These are phyloP conservation scores for Archips crataeganus DNA, from an alignment of 2,888 invertebrate species.

Conservation along the genomic window DNA sequence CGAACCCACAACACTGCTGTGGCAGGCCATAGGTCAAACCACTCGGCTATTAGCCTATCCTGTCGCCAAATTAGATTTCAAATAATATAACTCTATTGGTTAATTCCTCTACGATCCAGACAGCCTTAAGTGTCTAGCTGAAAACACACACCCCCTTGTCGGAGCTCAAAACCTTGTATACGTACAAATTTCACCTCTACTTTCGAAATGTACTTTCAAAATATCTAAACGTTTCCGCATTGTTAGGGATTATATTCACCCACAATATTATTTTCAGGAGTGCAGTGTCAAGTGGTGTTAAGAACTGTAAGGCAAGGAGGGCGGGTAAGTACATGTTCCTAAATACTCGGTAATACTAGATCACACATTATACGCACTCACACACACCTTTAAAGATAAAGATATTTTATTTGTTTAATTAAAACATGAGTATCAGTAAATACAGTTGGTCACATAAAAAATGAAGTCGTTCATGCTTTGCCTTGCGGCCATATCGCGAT, in stretches of 20 bases:
- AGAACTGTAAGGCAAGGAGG: conserved; percentile 30
- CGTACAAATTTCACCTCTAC: background rate
- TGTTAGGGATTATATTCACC: conserved; percentile 37
- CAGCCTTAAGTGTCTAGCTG: background rate
- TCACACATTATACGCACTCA: too few relatives aligned
- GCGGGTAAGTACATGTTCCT: background rate
- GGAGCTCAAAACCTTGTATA: background rate
- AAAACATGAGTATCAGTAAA: too few relatives aligned
- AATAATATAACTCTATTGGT: background rate
- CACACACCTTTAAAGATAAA: too few relatives aligned
- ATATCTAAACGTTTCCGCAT: conserved; percentile 22
- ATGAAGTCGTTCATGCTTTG: too few relatives aligned
- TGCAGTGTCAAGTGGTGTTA: conserved; percentile 41
- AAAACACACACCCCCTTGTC: background rate
- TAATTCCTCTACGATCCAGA: background rate
- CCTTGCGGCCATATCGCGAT: too few relatives aligned
- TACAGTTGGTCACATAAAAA: too few relatives aligned
- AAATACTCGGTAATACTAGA: conserved; percentile 15
- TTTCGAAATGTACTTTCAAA: conserved; percentile 5
- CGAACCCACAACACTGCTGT: too few relatives aligned
- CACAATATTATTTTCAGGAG: conserved; percentile 39
- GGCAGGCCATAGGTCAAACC: too few relatives aligned
- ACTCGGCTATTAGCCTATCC: too few relatives aligned
- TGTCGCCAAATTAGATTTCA: too few relatives aligned
- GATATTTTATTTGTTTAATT: too few relatives aligned